Percentiles rank a stretch among this genome's conserved stretches.
phyloP scores from a whole-genome alignment of 2,888 invertebrate genomes.

The Exephanes ischioxanthus region DNA sequence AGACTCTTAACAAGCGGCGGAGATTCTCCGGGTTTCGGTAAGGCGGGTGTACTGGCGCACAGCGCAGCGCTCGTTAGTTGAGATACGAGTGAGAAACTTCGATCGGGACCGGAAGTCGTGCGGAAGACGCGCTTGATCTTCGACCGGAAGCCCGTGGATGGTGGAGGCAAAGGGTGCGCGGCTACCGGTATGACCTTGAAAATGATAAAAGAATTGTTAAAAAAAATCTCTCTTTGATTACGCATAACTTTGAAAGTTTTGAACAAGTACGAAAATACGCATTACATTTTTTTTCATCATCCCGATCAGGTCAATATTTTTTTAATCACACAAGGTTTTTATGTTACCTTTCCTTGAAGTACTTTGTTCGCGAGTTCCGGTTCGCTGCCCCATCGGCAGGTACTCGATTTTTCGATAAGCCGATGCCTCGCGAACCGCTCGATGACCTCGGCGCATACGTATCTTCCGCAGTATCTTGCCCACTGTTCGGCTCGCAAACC shows the following conservation, averaged over 20 bases:
- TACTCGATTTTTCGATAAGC: conserved; percentile 86
- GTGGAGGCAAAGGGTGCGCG: conserved; percentile 73
- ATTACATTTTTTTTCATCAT: conserved; percentile 7
- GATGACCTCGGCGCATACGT: conserved; percentile 90
- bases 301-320: not conserved
- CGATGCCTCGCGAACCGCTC: conserved; percentile 88
- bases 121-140: conserved; percentile 87
- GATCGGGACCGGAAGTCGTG: conserved; percentile 86
- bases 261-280: not conserved
- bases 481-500: conserved; percentile 91
- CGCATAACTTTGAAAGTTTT: not conserved
- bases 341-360: conserved; percentile 85
- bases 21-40: conserved; percentile 86
- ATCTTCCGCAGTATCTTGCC: conserved; percentile 91
- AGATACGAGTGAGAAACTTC: conserved; percentile 86
- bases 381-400: conserved; percentile 88
- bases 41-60: conserved; percentile 87
- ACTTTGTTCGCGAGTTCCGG: conserved; percentile 87
- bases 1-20: conserved; percentile 87
- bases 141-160: conserved; percentile 86
- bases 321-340: not conserved
- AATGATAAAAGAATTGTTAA: not conserved
- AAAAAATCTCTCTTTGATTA: not conserved
- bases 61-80: conserved; percentile 88
- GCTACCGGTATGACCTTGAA: conserved; percentile 69